Evolutionary conservation across 1,140 invertebrate species (phyloP).

Genomic region (Aphidius gifuensis): DNA sequence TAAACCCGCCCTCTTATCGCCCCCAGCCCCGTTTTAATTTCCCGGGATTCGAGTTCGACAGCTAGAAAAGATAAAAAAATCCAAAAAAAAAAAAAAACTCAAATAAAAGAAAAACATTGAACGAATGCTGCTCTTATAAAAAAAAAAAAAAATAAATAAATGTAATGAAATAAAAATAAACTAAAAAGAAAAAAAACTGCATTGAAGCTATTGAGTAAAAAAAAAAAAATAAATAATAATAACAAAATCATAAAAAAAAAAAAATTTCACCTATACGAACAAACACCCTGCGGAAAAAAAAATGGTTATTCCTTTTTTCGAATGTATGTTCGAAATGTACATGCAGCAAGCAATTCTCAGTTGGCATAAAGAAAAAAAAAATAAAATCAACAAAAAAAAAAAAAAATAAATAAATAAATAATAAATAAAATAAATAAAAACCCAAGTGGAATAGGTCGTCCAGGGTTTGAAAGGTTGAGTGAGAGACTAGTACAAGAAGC

Average conservation of each 20-base stretch:
- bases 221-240: not conserved
- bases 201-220: not conserved
- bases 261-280: not conserved
- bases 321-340: constrained; percentile 19
- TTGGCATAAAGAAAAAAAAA: constrained; percentile 12
- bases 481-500: constrained; percentile 16
- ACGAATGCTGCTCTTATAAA: not conserved
- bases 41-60: constrained; percentile 14
- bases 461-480: constrained; percentile 32
- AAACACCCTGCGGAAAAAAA: not conserved
- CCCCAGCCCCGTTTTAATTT: constrained; percentile 4
- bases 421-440: too few species aligned
- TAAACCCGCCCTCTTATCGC: not conserved
- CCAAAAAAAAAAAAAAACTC: not conserved
- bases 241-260: constrained; percentile 1
- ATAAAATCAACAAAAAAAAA: not conserved
- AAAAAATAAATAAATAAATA: not conserved
- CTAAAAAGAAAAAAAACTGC: not conserved
- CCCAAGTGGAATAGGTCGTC: constrained; percentile 18
- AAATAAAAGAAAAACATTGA: not conserved
- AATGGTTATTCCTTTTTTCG: constrained; percentile 23
- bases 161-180: not conserved
- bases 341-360: constrained; percentile 24
- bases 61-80: too few species aligned
- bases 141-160: not conserved